These are phyloP conservation scores for Bombus haemorrhoidalis DNA, from an alignment of 1,140 invertebrate species.

Conservation along the genomic window DNA sequence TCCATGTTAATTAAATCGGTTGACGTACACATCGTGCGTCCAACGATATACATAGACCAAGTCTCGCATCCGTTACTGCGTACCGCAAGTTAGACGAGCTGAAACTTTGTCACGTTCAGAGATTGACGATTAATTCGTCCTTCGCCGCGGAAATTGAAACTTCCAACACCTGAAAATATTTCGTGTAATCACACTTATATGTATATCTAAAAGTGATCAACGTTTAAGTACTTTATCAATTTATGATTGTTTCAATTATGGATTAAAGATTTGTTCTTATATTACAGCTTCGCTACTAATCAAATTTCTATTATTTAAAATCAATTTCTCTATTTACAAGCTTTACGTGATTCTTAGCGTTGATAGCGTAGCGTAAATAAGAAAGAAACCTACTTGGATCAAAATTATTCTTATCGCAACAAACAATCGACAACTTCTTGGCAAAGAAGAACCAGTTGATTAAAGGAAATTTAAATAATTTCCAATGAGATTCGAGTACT, in stretches of 20 bases:
- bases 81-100: conserved; percentile 37
- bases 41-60: conserved; percentile 27
- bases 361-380: too few relatives aligned
- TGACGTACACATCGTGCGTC: conserved; percentile 54
- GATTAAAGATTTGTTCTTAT: background rate
- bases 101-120: conserved; percentile 48
- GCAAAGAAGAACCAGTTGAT: background rate
- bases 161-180: conserved; percentile 4
- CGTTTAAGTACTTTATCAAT: background rate
- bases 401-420: too few relatives aligned
- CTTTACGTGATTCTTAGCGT: too few relatives aligned
- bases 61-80: conserved; percentile 16
- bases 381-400: too few relatives aligned
- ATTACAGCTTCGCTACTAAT: background rate
- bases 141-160: background rate
- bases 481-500: background rate
- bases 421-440: background rate
- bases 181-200: background rate
- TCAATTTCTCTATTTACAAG: background rate
- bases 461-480: too few relatives aligned
- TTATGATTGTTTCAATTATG: background rate
- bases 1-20: conserved; percentile 75
- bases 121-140: conserved; percentile 47
- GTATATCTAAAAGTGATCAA: background rate
- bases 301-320: background rate